Conservation (phyloP, 2,888 invertebrate genomes). For the Tetanocera ferruginea region DNA sequence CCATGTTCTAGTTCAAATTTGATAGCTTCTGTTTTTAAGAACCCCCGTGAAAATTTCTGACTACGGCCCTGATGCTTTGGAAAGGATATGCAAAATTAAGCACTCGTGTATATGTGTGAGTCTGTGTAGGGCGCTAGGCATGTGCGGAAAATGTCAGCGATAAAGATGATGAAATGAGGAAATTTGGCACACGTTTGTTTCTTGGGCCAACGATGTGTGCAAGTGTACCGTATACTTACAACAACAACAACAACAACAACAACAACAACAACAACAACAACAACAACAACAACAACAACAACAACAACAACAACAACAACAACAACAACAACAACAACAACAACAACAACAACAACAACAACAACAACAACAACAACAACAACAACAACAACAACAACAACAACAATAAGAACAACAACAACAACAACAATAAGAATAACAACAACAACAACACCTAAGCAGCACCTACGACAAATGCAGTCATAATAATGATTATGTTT, state of each 20-base stretch:
- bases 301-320: not conserved
- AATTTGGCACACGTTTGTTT: not conserved
- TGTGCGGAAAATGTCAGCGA: conserved; percentile 1
- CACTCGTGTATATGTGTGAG: not conserved
- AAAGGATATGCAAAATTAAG: not conserved
- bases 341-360: not conserved
- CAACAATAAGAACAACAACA: not conserved
- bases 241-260: too few species aligned
- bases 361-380: not conserved
- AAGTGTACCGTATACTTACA: too few species aligned
- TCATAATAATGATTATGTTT: conserved; percentile 18
- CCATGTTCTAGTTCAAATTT: too few species aligned
- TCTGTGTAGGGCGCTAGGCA: not conserved
- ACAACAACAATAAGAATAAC: not conserved
- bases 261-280: not conserved
- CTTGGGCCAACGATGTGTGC: not conserved
- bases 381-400: not conserved
- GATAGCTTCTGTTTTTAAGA: too few species aligned
- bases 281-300: not conserved
- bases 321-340: not conserved
- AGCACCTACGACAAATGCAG: not conserved
- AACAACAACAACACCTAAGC: not conserved
- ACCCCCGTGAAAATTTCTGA: too few species aligned
- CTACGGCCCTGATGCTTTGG: not conserved
- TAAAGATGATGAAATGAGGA: conserved; percentile 37